phyloP scores from a whole-genome alignment of 2,797 vertebrate genomes.

The Atherinosoma microstoma region DNA sequence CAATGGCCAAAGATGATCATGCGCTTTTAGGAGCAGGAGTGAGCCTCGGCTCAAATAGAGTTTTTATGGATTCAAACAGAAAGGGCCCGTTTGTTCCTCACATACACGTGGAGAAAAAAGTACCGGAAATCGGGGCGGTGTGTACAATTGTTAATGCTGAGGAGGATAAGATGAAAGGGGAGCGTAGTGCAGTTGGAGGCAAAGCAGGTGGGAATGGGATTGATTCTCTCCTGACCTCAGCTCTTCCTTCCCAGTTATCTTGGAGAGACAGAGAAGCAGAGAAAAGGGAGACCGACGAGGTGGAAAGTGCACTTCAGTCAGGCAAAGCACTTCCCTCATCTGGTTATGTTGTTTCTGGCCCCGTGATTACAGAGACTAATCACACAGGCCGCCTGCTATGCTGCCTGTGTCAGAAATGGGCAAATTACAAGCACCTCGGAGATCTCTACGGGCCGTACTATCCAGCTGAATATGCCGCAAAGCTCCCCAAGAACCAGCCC shows the following conservation, averaged over 20 bases:
- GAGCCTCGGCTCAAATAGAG: constrained; percentile 63
- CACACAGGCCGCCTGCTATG: constrained; percentile 94
- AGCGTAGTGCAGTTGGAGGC: constrained; percentile 81
- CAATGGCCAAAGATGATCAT: constrained; percentile 83
- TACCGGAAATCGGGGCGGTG: constrained; percentile 93
- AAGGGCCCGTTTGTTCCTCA: constrained; percentile 94
- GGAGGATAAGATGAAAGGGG: constrained; percentile 92
- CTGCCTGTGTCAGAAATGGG: constrained; percentile 98
- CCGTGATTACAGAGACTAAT: constrained; percentile 91
- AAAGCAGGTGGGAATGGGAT: constrained; percentile 68
- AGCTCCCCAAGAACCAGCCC: constrained; percentile 94
- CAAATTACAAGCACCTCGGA: constrained; percentile 97
- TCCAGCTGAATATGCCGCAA: constrained; percentile 94
- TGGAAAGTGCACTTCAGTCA: constrained; percentile 83
- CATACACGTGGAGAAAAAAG: constrained; percentile 94
- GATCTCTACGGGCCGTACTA: constrained; percentile 99
- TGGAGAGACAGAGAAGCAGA: constrained; percentile 83
- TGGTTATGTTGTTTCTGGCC: constrained; percentile 92
- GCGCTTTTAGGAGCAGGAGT: constrained; percentile 49
- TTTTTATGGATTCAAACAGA: constrained; percentile 85
- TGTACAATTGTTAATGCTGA: constrained; percentile 97
- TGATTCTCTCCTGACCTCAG: constrained; percentile 74
- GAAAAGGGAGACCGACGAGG: constrained; percentile 76
- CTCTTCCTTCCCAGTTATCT: constrained; percentile 76
- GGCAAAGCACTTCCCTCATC: constrained; percentile 94